Conservation (phyloP, 2,797 vertebrate species). For the Anguilla marmorata region DNA sequence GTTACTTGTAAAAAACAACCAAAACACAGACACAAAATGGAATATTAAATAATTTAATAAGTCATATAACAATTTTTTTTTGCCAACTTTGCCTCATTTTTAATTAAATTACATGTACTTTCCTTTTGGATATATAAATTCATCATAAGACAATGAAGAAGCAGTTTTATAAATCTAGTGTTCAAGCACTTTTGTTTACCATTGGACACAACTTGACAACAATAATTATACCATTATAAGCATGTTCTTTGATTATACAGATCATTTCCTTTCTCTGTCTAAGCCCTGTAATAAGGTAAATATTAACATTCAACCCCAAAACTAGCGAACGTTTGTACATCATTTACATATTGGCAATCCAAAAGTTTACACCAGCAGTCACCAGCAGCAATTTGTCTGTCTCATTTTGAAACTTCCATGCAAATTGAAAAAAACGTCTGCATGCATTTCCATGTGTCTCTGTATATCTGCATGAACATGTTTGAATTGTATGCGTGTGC, state of each 20-base stretch:
- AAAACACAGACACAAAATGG: slow-evolving; percentile 17
- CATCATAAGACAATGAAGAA: slow-evolving; percentile 4
- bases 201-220: slow-evolving; percentile 26
- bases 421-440: no score
- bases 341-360: slow-evolving; percentile 54
- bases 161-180: slow-evolving; percentile 23
- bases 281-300: slow-evolving; percentile 43
- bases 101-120: slow-evolving; percentile 23
- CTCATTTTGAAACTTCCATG: slow-evolving; percentile 25
- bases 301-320: slow-evolving; percentile 44
- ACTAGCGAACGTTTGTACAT: slow-evolving; percentile 53
- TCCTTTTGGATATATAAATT: slow-evolving; percentile 30
- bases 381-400: slow-evolving; percentile 47
- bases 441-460: no score
- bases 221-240: slow-evolving; percentile 31
- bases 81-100: slow-evolving; percentile 33
- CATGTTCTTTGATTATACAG: slow-evolving; percentile 34
- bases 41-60: slow-evolving; percentile 55
- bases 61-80: slow-evolving; percentile 51
- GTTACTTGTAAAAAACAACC: not conserved
- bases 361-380: slow-evolving; percentile 47
- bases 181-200: slow-evolving; percentile 29
- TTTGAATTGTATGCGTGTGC: no score
- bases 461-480: no score
- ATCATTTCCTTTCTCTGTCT: slow-evolving; percentile 26